Conservation (phyloP, 30 jellyfish, hydroid and myxozoan genomes). For the Mastigias papua region DNA sequence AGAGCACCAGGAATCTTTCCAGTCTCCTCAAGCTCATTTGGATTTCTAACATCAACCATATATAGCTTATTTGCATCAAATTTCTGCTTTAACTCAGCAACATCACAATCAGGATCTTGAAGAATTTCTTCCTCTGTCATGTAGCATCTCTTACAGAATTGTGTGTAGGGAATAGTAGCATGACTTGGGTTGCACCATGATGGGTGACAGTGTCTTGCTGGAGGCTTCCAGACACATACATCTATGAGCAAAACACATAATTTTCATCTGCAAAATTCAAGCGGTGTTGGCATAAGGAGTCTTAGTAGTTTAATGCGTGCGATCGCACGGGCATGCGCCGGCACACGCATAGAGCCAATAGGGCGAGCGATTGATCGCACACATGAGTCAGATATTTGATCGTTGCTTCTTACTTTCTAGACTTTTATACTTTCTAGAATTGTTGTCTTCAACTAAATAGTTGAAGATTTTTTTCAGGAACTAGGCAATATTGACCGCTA, state of each 20-base stretch:
- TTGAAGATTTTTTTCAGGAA: no score
- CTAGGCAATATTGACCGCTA: no score
- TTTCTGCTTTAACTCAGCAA: constrained; percentile 53
- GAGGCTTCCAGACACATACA: constrained; percentile 74
- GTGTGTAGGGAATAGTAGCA: constrained; percentile 15
- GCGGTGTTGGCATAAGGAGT: no score
- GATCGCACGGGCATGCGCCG: no score
- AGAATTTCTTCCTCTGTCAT: constrained; percentile 65
- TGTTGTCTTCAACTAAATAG: no score
- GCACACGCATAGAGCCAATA: no score
- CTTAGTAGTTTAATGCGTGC: no score
- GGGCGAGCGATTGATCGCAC: no score
- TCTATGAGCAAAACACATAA: constrained; percentile 16
- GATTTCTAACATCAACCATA: constrained; percentile 77
- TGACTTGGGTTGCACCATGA: constrained; percentile 62
- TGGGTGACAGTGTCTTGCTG: constrained; percentile 61
- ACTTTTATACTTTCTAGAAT: no score
- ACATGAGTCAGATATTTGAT: no score
- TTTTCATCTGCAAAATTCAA: no score
- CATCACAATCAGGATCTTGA: constrained; percentile 76
- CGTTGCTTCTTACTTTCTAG: no score
- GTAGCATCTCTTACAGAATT: constrained; percentile 66
- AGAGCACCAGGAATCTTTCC: constrained; percentile 78
- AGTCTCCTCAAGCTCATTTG: constrained; percentile 69
- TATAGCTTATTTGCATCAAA: constrained; percentile 26